Evolutionary conservation across 1,140 invertebrate species (phyloP), one percentile per base, ranked within the genome.

Genomic region (Drosophila rhopaloa): DNA sequence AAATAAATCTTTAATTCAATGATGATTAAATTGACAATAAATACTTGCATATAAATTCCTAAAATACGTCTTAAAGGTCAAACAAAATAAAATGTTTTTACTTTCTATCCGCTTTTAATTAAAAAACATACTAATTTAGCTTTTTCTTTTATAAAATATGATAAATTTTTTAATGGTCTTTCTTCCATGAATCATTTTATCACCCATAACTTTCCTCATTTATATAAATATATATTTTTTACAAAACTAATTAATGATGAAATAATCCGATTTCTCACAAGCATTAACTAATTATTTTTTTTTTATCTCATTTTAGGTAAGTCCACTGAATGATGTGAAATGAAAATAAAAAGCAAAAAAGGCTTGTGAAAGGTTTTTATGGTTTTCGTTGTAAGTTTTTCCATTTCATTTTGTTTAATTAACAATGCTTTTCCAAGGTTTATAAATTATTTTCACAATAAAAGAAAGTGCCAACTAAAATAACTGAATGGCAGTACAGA

Each of bases 231-330:
- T 32, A 2, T 13, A 11, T 62, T 27, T 40, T 24, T 37, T 63
- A 0, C 24, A 19, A 35, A 43, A 71, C 63, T 79, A 67, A 60
- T 67, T 72, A 62, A 66, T 44, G 48, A 71, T 79, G 32, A 55
- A 71, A 58, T 48, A 65, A 44, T 46, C 61, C 32, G n/a, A 70
- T 70, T 70, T 70, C 41, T 46, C 66, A 29, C n/a, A 58, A 44
- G 53, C 19, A 62, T 76, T 67, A 32, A 77, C 61, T 75, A 75
- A 81, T 72, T 59, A 62, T 66, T 58, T 65, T 54, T 84, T 55
- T 77, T 60, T 4, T 51, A n/a, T 85, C 29, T 86, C 65, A 14
- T 88, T 85, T 86, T 71, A 85, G 82, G 82, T 85, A 85, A 85
- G 82, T 85, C 44, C 6, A 48, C 16, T 14, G 19, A 14, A 24